phyloP scores from a whole-genome alignment of 2,888 invertebrate species.

The Empis livida region DNA sequence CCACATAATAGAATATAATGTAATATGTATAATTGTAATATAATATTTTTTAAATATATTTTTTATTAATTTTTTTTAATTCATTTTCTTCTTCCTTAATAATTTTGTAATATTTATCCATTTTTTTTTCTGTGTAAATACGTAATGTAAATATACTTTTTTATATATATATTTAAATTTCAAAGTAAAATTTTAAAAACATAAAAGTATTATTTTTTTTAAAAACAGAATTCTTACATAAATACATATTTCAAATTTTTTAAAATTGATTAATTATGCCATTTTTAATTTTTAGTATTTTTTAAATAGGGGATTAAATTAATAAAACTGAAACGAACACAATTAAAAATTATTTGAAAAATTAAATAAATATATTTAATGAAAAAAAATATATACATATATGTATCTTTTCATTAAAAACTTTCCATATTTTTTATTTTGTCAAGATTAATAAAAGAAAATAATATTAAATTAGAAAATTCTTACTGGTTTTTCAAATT shows the following conservation, averaged over 20 bases:
- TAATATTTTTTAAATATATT: not conserved
- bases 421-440: not conserved
- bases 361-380: no score
- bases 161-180: not conserved
- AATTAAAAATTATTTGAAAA: no score
- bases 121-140: not conserved
- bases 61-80: conserved; percentile 4
- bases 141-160: not conserved
- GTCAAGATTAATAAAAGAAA: no score
- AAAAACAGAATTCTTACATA: no score
- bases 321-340: no score
- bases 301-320: no score
- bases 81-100: not conserved
- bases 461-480: not conserved
- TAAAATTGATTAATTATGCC: no score
- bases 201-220: no score
- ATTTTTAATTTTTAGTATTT: no score
- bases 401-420: not conserved
- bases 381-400: not conserved
- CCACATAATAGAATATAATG: conserved; percentile 17
- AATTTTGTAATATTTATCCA: not conserved
- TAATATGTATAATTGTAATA: conserved; percentile 11
- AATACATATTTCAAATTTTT: no score
- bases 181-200: no score
- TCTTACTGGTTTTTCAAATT: no score